Conservation (phyloP, 92 coral and sea anemone genomes). For the Parazoanthus atlanticus region DNA sequence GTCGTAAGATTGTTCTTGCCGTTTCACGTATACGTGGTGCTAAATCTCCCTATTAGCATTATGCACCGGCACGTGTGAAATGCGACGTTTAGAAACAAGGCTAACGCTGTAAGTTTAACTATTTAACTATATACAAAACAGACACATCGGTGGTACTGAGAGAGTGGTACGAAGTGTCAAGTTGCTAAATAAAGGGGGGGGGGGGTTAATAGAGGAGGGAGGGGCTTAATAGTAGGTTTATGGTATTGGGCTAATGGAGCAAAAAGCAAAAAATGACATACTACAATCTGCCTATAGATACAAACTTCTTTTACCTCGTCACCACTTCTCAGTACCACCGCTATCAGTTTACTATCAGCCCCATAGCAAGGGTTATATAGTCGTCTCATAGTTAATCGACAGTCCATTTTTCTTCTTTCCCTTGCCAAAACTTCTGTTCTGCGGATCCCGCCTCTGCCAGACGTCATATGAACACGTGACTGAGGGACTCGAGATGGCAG, state of each 20-base stretch:
- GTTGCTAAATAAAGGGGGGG: no score
- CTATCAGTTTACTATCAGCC: not conserved
- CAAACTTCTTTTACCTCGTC: no score
- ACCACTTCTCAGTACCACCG: not conserved
- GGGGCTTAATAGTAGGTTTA: no score
- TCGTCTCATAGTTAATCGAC: constrained; percentile 64
- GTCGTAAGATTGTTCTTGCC: no score
- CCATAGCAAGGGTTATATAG: constrained; percentile 41
- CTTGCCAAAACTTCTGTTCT: constrained; percentile 69
- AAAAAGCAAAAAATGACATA: no score
- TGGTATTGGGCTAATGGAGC: no score
- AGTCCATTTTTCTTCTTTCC: constrained; percentile 62
- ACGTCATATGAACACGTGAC: constrained; percentile 75
- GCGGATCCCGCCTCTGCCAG: constrained; percentile 83
- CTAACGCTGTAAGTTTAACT: not conserved
- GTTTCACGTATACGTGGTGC: no score
- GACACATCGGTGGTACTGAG: not conserved
- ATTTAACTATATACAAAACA: constrained; percentile 2
- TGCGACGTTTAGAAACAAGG: not conserved
- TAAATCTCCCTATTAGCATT: no score
- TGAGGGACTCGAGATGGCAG: constrained; percentile 56
- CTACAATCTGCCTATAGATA: no score
- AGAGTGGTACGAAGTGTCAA: not conserved
- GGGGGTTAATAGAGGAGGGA: no score
- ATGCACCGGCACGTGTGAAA: not conserved